Conservation (phyloP, 2,113 vertebrate species). For the Leucoraja erinaceus region DNA sequence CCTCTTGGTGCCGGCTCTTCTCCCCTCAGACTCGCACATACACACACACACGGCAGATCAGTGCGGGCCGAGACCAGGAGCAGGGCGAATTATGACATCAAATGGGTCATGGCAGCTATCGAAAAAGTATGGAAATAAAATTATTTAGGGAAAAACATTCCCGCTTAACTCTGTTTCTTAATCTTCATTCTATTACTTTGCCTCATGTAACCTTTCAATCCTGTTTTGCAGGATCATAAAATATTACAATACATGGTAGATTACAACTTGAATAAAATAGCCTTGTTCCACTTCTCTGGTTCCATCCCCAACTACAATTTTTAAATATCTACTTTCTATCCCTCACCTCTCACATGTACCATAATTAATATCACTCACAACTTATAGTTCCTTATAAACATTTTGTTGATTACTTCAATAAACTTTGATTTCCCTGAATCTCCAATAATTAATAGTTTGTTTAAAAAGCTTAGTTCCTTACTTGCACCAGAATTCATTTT, state of each 20-base stretch:
- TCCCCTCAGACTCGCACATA: no score
- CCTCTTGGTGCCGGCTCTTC: no score
- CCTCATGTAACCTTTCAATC: not conserved
- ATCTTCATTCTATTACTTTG: not conserved
- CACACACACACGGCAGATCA: no score
- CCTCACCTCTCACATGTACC: not conserved
- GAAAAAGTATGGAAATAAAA: no score
- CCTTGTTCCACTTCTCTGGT: not conserved
- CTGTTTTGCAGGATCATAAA: not conserved
- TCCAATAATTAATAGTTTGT: not conserved
- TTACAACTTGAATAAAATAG: not conserved
- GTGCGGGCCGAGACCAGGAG: no score
- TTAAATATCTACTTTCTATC: not conserved
- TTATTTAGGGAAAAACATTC: not conserved
- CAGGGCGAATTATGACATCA: no score
- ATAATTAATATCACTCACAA: not conserved
- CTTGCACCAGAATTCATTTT: not conserved
- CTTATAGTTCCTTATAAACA: not conserved
- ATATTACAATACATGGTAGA: not conserved
- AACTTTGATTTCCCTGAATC: not conserved
- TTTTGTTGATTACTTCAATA: not conserved
- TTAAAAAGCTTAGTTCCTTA: not conserved
- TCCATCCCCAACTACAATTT: not conserved
- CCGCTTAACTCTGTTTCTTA: not conserved
- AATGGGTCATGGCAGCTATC: no score